Percentiles rank a stretch among this genome's conserved stretches.
Conservation (phyloP, 1,140 invertebrate species). For the Leptopilina boulardi region DNA sequence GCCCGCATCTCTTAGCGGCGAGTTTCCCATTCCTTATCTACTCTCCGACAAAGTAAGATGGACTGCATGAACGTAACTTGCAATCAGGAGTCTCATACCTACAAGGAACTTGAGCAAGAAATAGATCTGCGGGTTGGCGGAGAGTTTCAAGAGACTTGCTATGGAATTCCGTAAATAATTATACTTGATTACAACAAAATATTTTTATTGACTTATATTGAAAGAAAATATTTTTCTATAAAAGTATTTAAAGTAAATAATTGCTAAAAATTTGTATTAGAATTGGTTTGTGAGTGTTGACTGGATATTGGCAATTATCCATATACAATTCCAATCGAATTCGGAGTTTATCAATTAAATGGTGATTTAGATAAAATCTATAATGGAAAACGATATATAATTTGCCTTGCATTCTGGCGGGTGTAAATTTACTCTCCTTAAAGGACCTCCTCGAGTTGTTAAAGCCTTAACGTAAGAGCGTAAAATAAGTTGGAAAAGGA, state of each 20-base stretch:
- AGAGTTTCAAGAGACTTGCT: not conserved
- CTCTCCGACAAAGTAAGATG: constrained; percentile 18
- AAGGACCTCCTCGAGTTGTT: constrained; percentile 6
- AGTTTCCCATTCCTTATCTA: constrained; percentile 28
- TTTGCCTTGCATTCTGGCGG: not conserved
- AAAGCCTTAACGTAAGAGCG: not conserved
- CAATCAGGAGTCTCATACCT: constrained; percentile 13
- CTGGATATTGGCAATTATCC: not conserved
- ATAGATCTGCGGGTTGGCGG: constrained; percentile 22
- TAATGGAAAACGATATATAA: not conserved
- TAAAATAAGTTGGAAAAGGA: constrained; percentile 13
- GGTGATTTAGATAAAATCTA: not conserved
- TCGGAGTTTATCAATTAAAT: not conserved
- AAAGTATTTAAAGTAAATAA: too few species aligned
- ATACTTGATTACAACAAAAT: not conserved
- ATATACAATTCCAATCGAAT: not conserved
- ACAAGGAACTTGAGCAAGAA: constrained; percentile 15
- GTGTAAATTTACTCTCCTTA: not conserved
- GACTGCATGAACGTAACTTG: constrained; percentile 4
- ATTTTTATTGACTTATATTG: too few species aligned
- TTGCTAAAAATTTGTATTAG: too few species aligned
- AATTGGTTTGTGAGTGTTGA: too few species aligned
- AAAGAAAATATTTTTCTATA: too few species aligned
- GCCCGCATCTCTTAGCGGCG: constrained; percentile 7
- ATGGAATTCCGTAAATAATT: constrained; percentile 14